Conservation (phyloP, 2,888 invertebrate genomes). For the Horisme vitalbata region DNA sequence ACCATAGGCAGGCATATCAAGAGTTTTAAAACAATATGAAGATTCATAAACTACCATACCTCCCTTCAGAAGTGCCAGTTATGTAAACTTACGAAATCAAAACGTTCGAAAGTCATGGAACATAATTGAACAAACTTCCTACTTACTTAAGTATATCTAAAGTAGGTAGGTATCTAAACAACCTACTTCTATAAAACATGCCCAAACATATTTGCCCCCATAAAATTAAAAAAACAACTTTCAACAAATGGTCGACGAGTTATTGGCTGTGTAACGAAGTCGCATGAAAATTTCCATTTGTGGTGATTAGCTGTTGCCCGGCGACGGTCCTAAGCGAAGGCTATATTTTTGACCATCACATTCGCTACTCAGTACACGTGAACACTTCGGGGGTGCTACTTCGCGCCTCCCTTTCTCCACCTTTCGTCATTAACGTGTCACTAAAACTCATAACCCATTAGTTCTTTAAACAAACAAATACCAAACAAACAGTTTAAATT, state of each 20-base stretch:
- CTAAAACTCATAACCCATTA: constrained; percentile 24
- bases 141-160: too few relatives aligned
- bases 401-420: constrained; percentile 18
- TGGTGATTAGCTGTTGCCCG: constrained; percentile 74
- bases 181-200: too few relatives aligned
- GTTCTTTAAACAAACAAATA: constrained; percentile 5
- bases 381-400: constrained; percentile 45
- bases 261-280: constrained; percentile 40
- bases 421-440: constrained; percentile 35
- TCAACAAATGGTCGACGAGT: constrained; percentile 30
- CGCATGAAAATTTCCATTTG: constrained; percentile 73
- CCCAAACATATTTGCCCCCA: too few relatives aligned
- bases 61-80: too few relatives aligned
- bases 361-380: constrained; percentile 64
- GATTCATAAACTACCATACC: too few relatives aligned
- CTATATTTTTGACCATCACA: constrained; percentile 64
- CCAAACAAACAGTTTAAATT: constrained; percentile 4
- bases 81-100: too few relatives aligned
- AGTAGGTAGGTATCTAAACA: too few relatives aligned
- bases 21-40: too few relatives aligned
- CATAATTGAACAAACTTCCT: too few relatives aligned
- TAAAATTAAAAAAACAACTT: constrained; percentile 12
- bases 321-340: constrained; percentile 66
- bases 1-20: too few relatives aligned
- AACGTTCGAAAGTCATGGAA: too few relatives aligned